Percentiles rank a stretch among this genome's conserved stretches.
Evolutionary conservation across 1,140 invertebrate genomes (phyloP).

Genomic region (Myzus persicae): DNA sequence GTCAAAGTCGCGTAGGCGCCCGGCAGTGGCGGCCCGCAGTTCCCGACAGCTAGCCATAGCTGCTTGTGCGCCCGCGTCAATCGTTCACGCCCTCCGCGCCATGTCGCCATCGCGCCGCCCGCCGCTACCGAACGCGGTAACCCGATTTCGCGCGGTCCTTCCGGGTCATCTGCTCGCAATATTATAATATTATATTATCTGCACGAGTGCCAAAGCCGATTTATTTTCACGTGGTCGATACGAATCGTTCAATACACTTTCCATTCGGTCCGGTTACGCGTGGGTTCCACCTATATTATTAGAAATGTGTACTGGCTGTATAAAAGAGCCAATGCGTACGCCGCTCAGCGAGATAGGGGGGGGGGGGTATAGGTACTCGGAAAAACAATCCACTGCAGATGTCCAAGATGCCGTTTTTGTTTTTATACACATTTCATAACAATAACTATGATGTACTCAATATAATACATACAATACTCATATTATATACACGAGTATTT

Average conservation of each 20-base stretch:
- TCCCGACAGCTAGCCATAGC: neutral
- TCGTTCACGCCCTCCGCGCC: conserved; percentile 42
- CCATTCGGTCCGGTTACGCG: neutral
- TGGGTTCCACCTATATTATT: neutral
- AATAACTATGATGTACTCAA: no score
- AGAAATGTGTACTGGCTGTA: neutral
- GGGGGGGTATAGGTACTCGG: fast-evolving
- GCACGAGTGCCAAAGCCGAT: neutral
- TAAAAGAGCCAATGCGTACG: no score
- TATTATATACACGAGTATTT: neutral
- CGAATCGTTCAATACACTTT: neutral
- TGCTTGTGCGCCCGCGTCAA: neutral
- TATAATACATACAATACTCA: no score
- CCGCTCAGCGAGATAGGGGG: neutral
- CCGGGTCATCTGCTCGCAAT: conserved; percentile 35
- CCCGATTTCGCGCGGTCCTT: conserved; percentile 38
- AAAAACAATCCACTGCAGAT: neutral
- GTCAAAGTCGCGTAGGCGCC: neutral
- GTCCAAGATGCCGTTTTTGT: neutral
- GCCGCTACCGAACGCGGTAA: neutral
- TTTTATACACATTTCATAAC: neutral
- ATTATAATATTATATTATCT: neutral
- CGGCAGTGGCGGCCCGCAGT: neutral
- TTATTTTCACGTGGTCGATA: neutral
- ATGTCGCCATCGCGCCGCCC: neutral